These are phyloP conservation scores for Anolis apletophallus DNA, from an alignment of 2,797 vertebrate genomes.

Conservation along the genomic window DNA sequence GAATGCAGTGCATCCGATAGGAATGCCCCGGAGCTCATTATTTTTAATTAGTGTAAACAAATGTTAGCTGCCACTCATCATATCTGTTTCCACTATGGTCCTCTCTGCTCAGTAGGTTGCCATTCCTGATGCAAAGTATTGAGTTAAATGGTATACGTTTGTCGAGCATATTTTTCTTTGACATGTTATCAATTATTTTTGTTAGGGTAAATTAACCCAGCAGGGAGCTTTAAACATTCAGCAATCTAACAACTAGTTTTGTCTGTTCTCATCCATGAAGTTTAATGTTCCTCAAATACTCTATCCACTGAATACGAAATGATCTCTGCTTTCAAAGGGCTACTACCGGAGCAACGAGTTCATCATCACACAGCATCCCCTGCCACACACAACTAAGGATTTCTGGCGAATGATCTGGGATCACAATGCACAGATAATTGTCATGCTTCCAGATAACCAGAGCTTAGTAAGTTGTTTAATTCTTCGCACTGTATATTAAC, in stretches of 20 bases:
- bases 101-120: not conserved
- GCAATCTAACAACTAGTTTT: conserved; percentile 35
- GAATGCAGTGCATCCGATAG: not conserved
- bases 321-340: conserved; percentile 83
- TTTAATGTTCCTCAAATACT: conserved; percentile 45
- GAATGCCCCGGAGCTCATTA: not conserved
- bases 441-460: conserved; percentile 98
- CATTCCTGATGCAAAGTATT: conserved; percentile 61
- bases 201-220: conserved; percentile 71
- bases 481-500: rapidly evolving
- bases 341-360: conserved; percentile 99
- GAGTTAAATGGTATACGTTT: conserved; percentile 65
- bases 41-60: conserved; percentile 13
- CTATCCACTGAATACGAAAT: conserved; percentile 36
- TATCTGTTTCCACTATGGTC: not conserved
- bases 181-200: conserved; percentile 64
- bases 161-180: conserved; percentile 60
- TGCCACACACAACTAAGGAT: conserved; percentile 98
- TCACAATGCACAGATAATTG: conserved; percentile 98
- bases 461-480: conserved; percentile 86
- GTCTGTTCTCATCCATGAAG: conserved; percentile 49
- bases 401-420: conserved; percentile 99
- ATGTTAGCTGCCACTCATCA: not conserved
- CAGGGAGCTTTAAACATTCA: conserved; percentile 50
- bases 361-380: conserved; percentile 98